phyloP scores from a whole-genome alignment of 2,888 invertebrate species.

The Ichneumoninae sp. region DNA sequence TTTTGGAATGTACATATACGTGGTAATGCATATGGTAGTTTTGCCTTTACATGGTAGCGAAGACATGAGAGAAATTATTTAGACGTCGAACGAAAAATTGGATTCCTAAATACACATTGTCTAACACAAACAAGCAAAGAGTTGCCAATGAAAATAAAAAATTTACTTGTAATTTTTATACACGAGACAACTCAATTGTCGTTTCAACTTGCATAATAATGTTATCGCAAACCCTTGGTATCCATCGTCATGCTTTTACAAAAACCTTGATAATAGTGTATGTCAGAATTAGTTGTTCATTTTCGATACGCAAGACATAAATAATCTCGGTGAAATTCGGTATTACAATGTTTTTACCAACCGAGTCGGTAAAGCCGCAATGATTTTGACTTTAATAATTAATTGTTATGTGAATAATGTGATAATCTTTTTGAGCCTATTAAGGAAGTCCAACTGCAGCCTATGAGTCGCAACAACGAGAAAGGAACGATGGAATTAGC shows the following conservation, averaged over 20 bases:
- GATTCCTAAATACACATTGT: not conserved
- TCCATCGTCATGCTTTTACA: not conserved
- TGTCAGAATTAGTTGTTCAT: not conserved
- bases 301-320: not conserved
- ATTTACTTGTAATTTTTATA: not conserved
- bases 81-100: not conserved
- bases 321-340: not conserved
- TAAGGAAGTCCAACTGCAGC: not conserved
- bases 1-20: not conserved
- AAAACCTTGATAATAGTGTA: not conserved
- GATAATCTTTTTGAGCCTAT: conserved; percentile 10
- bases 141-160: not conserved
- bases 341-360: not conserved
- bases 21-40: not conserved
- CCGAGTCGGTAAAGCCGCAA: not conserved
- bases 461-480: conserved; percentile 43
- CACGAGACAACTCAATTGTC: not conserved
- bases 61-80: not conserved
- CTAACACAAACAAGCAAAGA: not conserved
- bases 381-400: not conserved
- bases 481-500: conserved; percentile 31
- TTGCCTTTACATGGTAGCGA: not conserved
- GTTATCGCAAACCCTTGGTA: not conserved
- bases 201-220: not conserved
- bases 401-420: not conserved